These are phyloP conservation scores for Halcyon badia DNA, from an alignment of 2,797 vertebrate species.

Conservation along the genomic window DNA sequence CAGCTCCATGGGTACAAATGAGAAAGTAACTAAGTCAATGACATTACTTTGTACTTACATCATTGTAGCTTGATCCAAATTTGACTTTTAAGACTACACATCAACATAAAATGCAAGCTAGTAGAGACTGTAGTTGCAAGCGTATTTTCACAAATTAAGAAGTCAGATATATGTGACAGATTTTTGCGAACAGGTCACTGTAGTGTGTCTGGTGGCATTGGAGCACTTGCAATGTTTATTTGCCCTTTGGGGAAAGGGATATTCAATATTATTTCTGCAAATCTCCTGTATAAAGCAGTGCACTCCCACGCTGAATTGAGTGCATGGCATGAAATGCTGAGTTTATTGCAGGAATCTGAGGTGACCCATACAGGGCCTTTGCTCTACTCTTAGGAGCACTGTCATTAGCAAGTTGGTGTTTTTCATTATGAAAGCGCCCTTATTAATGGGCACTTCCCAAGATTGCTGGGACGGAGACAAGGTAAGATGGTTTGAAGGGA, in stretches of 20 bases:
- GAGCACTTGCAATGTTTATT: neutral
- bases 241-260: neutral
- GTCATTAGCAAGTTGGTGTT: neutral
- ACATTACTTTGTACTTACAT: neutral
- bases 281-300: neutral
- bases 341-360: neutral
- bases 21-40: neutral
- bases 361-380: neutral
- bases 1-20: neutral
- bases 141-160: neutral
- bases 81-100: neutral
- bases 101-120: neutral
- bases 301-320: rapidly evolving
- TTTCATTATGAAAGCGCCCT: neutral
- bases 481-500: neutral
- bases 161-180: neutral
- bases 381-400: neutral
- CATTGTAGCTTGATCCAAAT: neutral
- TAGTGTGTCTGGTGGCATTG: neutral
- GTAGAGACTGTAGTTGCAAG: neutral
- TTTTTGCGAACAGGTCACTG: neutral
- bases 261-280: neutral
- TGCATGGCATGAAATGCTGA: neutral
- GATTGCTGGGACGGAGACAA: neutral
- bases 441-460: neutral